These are phyloP conservation scores for Burhinus bistriatus DNA, from an alignment of 2,113 vertebrate species.

Conservation along the genomic window DNA sequence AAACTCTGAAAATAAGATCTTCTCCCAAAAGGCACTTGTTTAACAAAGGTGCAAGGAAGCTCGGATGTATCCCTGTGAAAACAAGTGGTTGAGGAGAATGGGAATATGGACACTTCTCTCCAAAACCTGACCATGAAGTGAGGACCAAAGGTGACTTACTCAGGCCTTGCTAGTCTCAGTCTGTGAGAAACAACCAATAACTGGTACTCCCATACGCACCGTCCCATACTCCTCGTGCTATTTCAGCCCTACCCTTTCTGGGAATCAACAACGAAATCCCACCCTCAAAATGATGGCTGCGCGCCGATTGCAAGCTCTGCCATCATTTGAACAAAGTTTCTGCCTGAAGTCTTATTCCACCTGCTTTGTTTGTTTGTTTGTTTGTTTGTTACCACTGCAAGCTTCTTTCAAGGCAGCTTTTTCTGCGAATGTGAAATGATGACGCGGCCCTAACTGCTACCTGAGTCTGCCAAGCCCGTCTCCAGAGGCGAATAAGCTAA, in stretches of 20 bases:
- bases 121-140: not conserved
- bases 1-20: not conserved
- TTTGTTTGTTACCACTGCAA: not conserved
- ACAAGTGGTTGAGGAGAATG: not conserved
- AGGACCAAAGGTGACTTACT: not conserved
- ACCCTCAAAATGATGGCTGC: not conserved
- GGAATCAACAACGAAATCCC: not conserved
- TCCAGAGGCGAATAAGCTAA: not conserved
- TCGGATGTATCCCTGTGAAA: not conserved
- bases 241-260: not conserved
- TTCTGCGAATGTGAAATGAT: not conserved
- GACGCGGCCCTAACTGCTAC: not conserved
- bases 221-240: accelerated
- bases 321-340: not conserved
- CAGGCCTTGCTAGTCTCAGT: not conserved
- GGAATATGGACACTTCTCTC: not conserved
- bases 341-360: not conserved
- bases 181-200: not conserved
- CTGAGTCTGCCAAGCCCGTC: not conserved
- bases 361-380: not conserved
- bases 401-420: not conserved
- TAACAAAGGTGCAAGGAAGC: not conserved
- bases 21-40: not conserved
- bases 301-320: accelerated
- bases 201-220: accelerated